Percentiles rank a stretch among this genome's conserved stretches.
phyloP scores from a whole-genome alignment of 2,888 invertebrate genomes.

The Alviniconcha strummeri region DNA sequence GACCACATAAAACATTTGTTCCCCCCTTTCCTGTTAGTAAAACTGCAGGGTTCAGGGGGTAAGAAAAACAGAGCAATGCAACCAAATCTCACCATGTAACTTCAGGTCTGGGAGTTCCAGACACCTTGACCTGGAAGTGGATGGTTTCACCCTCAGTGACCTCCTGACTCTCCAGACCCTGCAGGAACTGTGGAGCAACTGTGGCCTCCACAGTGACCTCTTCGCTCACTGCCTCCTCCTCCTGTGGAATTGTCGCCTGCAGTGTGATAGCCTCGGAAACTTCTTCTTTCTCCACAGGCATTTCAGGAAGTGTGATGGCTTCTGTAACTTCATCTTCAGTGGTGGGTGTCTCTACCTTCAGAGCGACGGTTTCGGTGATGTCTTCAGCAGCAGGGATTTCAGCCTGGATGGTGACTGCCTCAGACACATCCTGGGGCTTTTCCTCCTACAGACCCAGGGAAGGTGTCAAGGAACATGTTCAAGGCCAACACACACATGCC shows the following conservation, averaged over 20 bases:
- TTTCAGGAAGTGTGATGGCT: background rate
- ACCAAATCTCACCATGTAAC: conserved; percentile 52
- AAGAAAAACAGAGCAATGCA: no score
- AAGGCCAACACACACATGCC: no score
- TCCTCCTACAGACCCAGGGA: background rate
- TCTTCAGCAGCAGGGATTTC: background rate
- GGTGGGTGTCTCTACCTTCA: background rate
- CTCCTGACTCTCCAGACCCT: conserved; percentile 60
- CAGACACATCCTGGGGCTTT: conserved; percentile 14
- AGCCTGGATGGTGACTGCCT: conserved; percentile 23
- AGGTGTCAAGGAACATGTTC: background rate
- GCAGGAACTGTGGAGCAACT: conserved; percentile 55
- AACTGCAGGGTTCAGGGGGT: no score
- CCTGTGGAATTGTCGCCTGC: background rate
- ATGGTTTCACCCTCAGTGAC: conserved; percentile 65
- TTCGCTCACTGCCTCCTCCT: conserved; percentile 35
- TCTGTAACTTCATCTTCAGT: conserved; percentile 19
- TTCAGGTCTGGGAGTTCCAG: conserved; percentile 58
- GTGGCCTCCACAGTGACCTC: conserved; percentile 40
- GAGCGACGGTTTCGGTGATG: background rate
- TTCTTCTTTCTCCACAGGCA: conserved; percentile 22
- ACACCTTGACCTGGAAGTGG: conserved; percentile 49
- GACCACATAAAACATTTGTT: no score
- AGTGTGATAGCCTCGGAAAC: conserved; percentile 18
- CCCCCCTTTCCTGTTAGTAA: no score